Percentiles rank a stretch among this genome's conserved stretches.
These are phyloP conservation scores for Calephelis nemesis DNA, from an alignment of 1,140 invertebrate genomes.

Conservation along the genomic window DNA sequence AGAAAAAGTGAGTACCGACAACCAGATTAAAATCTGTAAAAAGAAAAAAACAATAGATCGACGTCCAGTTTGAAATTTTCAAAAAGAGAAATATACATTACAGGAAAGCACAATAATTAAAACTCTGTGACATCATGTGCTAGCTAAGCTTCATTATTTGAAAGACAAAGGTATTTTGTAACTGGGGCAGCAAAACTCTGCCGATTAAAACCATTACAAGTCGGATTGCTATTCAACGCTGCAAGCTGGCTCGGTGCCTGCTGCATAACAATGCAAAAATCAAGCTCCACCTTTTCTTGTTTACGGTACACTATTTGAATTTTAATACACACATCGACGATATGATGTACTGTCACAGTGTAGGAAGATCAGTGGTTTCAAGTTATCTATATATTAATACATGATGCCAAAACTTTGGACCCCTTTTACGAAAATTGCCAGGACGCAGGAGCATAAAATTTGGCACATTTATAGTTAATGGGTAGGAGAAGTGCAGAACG, in stretches of 20 bases:
- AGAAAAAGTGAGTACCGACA: too few species aligned
- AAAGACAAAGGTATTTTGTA: slow-evolving; percentile 18
- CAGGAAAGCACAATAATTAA: slow-evolving; percentile 7
- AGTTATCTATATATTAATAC: too few species aligned
- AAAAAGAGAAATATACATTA: slow-evolving; percentile 8
- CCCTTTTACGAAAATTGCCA: too few species aligned
- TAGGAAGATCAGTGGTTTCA: slow-evolving; percentile 4
- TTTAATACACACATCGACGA: slow-evolving; percentile 40
- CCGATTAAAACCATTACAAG: slow-evolving; percentile 35
- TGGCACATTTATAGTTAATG: too few species aligned
- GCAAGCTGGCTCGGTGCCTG: slow-evolving; percentile 37
- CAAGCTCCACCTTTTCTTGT: slow-evolving; percentile 43
- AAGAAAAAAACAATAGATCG: neutral
- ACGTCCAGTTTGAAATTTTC: slow-evolving; percentile 1
- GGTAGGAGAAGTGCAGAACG: too few species aligned
- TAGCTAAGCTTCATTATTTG: slow-evolving; percentile 20
- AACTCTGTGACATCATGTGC: slow-evolving; percentile 18
- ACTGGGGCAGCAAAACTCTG: slow-evolving; percentile 22
- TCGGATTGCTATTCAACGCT: slow-evolving; percentile 27
- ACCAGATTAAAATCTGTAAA: neutral
- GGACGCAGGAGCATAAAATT: too few species aligned
- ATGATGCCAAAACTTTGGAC: too few species aligned
- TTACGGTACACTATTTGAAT: slow-evolving; percentile 41
- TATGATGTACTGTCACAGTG: slow-evolving; percentile 21
- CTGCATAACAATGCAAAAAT: slow-evolving; percentile 53